Base-by-base conservation (phyloP, 2,888 invertebrate species). In the Himalopsyche japonica region DNA sequence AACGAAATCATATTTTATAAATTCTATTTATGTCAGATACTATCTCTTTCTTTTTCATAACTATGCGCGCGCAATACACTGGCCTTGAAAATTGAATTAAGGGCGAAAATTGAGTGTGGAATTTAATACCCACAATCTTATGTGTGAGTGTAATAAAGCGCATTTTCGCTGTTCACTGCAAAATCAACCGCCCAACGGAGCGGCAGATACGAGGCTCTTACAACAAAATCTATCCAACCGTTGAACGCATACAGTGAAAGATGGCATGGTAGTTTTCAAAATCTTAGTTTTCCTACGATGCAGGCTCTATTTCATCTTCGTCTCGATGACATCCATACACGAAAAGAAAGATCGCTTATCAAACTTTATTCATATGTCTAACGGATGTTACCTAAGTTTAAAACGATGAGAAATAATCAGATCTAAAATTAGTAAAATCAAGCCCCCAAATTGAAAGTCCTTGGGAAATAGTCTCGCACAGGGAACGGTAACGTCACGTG, bases 401-500 rank as follows among this genome's bases (percentile, higher is more conserved):
- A 57, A 20, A 57, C 57, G 10, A 20, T 15, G 57, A 34, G 76
- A 76, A 32, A 57, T 57, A 57, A n/a, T 18, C 30, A 37, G n/a
- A 49, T 86, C 85, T 43, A 85, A 85, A 84, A 76, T 85, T 80
- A 82, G 57, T 81, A 81, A 81, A 84, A 79, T 84, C 79, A 64
- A 37, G 86, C 86, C 87, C 87, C 87, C 87, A 88, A 89, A 87
- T 88, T 87, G 87, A 88, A 89, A 90, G 90, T 90, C 91, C 90
- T 91, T 91, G 86, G 82, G 82, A 86, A 87, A 87, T 91, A 91
- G 89, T 88, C 91, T 91, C 91, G 80, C 87, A 84, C 87, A 86
- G 88, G 90, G 90, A 88, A 78, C 86, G 76, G 86, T 89, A 89
- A 91, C 91, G 91, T 91, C 90, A 91, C 88, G 84, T 88, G 89